phyloP scores from a whole-genome alignment of 2,888 invertebrate species.

The Cryptocheilus praepositus region DNA sequence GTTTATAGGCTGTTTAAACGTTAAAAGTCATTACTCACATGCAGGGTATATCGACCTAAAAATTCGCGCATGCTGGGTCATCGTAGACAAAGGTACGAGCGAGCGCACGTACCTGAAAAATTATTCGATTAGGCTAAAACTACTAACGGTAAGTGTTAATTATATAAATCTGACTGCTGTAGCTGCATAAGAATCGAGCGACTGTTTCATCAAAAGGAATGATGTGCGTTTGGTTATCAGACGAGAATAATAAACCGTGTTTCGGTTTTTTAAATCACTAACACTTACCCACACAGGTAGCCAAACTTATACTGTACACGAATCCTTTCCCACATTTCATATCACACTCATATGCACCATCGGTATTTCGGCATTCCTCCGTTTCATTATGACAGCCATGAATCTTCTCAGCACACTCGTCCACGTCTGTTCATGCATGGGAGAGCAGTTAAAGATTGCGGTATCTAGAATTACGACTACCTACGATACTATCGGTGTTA shows the following conservation, averaged over 20 bases:
- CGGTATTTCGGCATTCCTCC: constrained; percentile 74
- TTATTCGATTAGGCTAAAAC: no score
- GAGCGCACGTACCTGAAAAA: no score
- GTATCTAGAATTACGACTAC: background rate
- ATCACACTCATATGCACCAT: constrained; percentile 76
- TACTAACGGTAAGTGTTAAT: background rate
- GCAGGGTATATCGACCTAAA: constrained; percentile 15
- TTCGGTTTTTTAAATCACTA: background rate
- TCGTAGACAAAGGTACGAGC: background rate
- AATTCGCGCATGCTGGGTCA: constrained; percentile 5
- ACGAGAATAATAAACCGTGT: background rate
- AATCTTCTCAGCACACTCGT: constrained; percentile 83
- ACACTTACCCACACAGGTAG: constrained; percentile 65
- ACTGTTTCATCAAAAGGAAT: no score
- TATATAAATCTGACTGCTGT: no score
- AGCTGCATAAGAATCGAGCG: no score
- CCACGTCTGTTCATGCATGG: constrained; percentile 79
- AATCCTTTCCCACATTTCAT: constrained; percentile 66
- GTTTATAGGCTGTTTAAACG: no score
- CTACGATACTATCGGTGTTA: no score
- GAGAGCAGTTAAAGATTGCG: background rate
- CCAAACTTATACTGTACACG: constrained; percentile 56
- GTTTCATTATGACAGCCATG: constrained; percentile 77
- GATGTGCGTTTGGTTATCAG: background rate
- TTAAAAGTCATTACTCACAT: constrained; percentile 20